Conservation (phyloP, 1,140 invertebrate genomes). For the Chymomyza costata region DNA sequence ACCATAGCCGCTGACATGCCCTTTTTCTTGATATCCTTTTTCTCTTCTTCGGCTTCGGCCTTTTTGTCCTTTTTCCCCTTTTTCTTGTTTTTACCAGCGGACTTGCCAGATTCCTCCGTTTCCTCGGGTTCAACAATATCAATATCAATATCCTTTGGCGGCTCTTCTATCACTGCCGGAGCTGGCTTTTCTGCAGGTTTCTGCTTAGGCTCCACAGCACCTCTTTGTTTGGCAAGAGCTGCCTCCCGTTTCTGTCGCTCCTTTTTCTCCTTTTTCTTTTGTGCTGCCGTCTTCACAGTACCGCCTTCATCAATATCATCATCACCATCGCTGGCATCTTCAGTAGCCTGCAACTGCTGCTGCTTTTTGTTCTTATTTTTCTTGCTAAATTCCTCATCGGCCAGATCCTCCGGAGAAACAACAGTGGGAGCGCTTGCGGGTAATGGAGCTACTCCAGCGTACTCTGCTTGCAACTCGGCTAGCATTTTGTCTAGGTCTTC, state of each 20-base stretch:
- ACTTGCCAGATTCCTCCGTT: constrained; percentile 62
- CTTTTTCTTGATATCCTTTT: constrained; percentile 76
- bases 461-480: constrained; percentile 87
- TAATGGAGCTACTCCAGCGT: constrained; percentile 79
- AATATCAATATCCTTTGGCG: constrained; percentile 72
- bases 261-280: constrained; percentile 92
- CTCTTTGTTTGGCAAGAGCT: constrained; percentile 60
- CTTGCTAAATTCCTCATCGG: constrained; percentile 76
- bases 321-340: constrained; percentile 75
- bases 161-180: constrained; percentile 61
- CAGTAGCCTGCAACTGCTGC: constrained; percentile 59
- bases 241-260: constrained; percentile 86
- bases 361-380: constrained; percentile 76
- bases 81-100: constrained; percentile 78
- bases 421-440: constrained; percentile 30
- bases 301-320: constrained; percentile 77
- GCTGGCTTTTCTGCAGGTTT: constrained; percentile 53
- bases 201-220: constrained; percentile 78
- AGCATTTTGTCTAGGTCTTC: constrained; percentile 90
- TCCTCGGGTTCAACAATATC: constrained; percentile 74
- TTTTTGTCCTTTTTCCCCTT: constrained; percentile 78
- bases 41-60: constrained; percentile 78
- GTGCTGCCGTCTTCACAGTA: constrained; percentile 87
- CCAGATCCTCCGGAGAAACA: constrained; percentile 69
- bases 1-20: constrained; percentile 86